Conservation (phyloP, 2,113 vertebrate species). For the Xiphophorus hellerii region DNA sequence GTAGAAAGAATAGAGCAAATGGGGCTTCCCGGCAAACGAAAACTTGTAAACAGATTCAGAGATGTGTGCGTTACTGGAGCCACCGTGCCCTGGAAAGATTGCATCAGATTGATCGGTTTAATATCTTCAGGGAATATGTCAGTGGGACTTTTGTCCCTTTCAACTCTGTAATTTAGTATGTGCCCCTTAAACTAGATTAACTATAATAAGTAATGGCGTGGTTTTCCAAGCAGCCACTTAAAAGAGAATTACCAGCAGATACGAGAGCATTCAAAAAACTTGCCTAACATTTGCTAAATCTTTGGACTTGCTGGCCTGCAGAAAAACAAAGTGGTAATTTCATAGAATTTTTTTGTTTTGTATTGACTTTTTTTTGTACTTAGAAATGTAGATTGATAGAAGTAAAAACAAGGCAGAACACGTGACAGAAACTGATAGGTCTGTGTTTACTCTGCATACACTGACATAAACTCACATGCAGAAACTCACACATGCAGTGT, state of each 20-base stretch:
- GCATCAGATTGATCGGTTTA: conserved; percentile 11
- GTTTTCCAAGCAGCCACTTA: conserved; percentile 20
- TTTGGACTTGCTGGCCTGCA: conserved; percentile 30
- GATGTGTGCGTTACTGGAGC: conserved; percentile 20
- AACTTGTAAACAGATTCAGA: conserved; percentile 36
- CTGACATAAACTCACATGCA: conserved; percentile 7
- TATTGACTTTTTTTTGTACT: conserved; percentile 29
- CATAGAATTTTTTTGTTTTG: conserved; percentile 3
- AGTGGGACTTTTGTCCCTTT: conserved; percentile 42
- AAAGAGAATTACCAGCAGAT: conserved; percentile 5
- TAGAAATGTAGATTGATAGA: conserved; percentile 17
- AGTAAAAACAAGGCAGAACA: conserved; percentile 38
- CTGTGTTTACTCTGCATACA: conserved; percentile 35
- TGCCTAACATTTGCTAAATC: not conserved
- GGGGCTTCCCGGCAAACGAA: not conserved
- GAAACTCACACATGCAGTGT: not conserved
- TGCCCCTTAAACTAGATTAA: conserved; percentile 44
- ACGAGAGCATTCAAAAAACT: conserved; percentile 19
- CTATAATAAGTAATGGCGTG: conserved; percentile 44
- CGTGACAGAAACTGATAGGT: conserved; percentile 54
- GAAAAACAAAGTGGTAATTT: conserved; percentile 15
- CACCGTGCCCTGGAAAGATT: conserved; percentile 21
- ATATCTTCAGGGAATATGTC: conserved; percentile 24
- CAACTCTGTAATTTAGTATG: conserved; percentile 29
- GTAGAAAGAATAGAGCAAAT: conserved; percentile 30